Percentiles rank a stretch among this genome's conserved stretches.
Evolutionary conservation across 2,113 vertebrate species (phyloP).

Genomic region (Onychostruthus taczanowskii): DNA sequence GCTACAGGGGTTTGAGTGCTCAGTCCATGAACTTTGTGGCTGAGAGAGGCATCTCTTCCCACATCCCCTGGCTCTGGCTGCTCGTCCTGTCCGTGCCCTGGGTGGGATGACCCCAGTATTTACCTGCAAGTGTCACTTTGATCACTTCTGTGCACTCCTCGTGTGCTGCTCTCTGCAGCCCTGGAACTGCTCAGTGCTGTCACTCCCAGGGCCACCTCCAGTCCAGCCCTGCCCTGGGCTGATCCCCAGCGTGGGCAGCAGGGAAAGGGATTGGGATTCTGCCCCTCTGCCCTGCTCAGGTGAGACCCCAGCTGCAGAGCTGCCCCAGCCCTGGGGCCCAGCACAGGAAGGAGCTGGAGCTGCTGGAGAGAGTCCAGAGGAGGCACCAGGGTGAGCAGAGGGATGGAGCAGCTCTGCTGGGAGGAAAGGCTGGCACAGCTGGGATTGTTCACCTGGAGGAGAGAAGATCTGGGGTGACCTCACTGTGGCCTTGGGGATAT

Average conservation of each 20-base stretch:
- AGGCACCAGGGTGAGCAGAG: not conserved
- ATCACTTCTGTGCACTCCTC: not conserved
- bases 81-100: fast-evolving
- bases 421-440: not conserved
- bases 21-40: not conserved
- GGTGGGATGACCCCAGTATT: not conserved
- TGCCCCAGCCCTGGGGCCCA: not conserved
- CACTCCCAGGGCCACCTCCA: not conserved
- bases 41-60: not conserved
- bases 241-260: not conserved
- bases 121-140: not conserved
- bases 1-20: not conserved
- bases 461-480: fast-evolving
- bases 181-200: not conserved
- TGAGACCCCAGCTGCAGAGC: not conserved
- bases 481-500: fast-evolving
- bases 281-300: not conserved
- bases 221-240: not conserved
- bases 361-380: not conserved
- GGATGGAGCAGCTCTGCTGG: not conserved
- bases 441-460: not conserved
- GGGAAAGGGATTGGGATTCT: not conserved
- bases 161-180: not conserved
- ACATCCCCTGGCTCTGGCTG: not conserved
- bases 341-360: not conserved